Conservation (phyloP, 1,140 invertebrate species). For the Sitophilus oryzae region DNA sequence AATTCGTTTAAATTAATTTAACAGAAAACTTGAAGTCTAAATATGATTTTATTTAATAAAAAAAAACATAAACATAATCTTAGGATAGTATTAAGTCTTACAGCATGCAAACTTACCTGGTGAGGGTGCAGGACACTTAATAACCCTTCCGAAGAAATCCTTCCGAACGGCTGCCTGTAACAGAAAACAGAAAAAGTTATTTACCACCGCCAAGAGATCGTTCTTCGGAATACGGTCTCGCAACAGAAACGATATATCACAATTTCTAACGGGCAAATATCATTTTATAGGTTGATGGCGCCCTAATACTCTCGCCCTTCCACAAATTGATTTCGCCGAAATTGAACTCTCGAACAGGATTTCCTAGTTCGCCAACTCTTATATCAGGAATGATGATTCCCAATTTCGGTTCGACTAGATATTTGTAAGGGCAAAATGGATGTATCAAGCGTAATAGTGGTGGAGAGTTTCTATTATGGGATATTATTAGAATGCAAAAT, state of each 20-base stretch:
- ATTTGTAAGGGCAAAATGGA: constrained; percentile 1
- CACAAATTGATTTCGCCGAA: constrained; percentile 13
- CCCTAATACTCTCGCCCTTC: neutral
- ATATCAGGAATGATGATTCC: constrained; percentile 16
- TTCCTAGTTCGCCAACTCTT: constrained; percentile 11
- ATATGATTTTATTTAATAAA: too few species aligned
- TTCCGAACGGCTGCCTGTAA: constrained; percentile 52
- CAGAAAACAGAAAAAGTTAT: constrained; percentile 34
- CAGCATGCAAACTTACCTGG: constrained; percentile 15
- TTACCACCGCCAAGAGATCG: too few species aligned
- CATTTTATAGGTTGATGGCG: constrained; percentile 1
- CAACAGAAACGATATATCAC: neutral
- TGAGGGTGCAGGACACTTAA: constrained; percentile 1
- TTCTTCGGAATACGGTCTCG: neutral
- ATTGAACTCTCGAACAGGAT: constrained; percentile 16
- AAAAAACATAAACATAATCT: too few species aligned
- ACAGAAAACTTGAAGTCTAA: too few species aligned
- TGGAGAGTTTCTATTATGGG: too few species aligned
- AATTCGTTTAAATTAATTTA: too few species aligned
- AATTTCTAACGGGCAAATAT: neutral
- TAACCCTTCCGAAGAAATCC: constrained; percentile 63
- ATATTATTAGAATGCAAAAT: too few species aligned
- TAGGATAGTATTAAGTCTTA: too few species aligned
- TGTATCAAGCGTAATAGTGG: neutral
- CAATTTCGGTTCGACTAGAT: neutral